These are phyloP conservation scores for Eidolon dupreanum DNA, from an alignment of 2,797 vertebrate species.

Conservation along the genomic window DNA sequence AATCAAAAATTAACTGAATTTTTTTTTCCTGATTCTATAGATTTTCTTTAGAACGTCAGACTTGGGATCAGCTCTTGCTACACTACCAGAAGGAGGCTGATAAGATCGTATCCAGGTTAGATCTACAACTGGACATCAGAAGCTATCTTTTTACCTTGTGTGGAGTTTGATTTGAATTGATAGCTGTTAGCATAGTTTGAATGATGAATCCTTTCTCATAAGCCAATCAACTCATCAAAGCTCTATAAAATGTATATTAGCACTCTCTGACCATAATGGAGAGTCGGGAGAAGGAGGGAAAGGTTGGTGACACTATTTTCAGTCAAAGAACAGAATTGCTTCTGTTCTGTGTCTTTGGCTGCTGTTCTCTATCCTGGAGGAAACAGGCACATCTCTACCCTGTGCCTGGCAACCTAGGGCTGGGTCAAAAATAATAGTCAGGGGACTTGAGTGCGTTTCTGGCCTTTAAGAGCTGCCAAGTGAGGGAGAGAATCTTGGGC, in stretches of 20 bases:
- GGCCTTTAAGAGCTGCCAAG: background rate
- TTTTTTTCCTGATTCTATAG: constrained; percentile 47
- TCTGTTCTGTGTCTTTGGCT: constrained; percentile 26
- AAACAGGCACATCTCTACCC: background rate
- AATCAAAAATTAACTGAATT: constrained; percentile 28
- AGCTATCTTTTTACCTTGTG: background rate
- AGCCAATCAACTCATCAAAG: background rate
- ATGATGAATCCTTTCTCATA: background rate
- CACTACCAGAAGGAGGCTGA: constrained; percentile 66
- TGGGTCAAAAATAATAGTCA: background rate
- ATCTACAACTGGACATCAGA: background rate
- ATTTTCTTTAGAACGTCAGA: constrained; percentile 74
- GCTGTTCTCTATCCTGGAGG: background rate
- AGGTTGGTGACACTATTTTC: background rate
- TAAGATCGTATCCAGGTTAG: constrained; percentile 77
- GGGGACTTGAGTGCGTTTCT: background rate
- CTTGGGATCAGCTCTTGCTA: constrained; percentile 81
- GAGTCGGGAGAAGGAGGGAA: background rate
- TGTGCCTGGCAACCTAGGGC: background rate
- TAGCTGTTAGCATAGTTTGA: constrained; percentile 14
- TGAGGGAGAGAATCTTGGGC: background rate
- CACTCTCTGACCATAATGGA: background rate
- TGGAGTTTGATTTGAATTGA: constrained; percentile 18
- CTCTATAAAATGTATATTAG: background rate
- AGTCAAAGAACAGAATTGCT: constrained; percentile 9